Evolutionary conservation across 2,113 vertebrate species (phyloP), one percentile per base, ranked within the genome.

Genomic region (Zootoca vivipara): DNA sequence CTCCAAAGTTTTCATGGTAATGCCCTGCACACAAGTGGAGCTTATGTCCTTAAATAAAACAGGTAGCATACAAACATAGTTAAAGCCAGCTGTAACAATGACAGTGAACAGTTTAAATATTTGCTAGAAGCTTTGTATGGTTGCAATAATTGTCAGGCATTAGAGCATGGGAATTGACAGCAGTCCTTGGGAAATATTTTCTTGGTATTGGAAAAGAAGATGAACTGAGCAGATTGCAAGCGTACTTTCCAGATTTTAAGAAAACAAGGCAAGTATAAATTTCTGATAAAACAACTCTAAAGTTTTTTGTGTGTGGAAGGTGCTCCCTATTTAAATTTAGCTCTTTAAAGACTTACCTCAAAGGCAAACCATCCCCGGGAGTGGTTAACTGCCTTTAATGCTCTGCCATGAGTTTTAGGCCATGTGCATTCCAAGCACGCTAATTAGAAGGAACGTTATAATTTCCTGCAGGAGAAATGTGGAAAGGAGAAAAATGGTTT

Each of bases 291-390:
- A 80, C 16, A 38, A 65, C 62, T 75, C 33, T 72, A 18, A 18
- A 73, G 6, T 24, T 1, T 79, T 56, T 26, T 80, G 56, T 52
- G 46, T 52, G 20, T 24, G n/a, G 38, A 35, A 10, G 18, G 5
- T 73, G 86, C 12, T 90, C 79, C 46, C 72, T 18, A 86, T 90
- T 67, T 13, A 20, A 26, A 20, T 33, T 56, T 26, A 69, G 30
- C 52, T 70, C 20, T 52, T n/a, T 56, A 73, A 73, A 33, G 64
- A 46, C 85, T 89, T 85, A 81, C 75, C 70, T 87, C 74, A 87
- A 58, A 58, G 80, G 83, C 89, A 84, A 91, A 74, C 67, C 87
- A 65, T 89, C 78, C 80, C 42, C 88, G 92, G 91, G 87, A 89
- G 33, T 35, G 89, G 65, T 65, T 91, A 58, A 90, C 87, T 89